Conservation (phyloP, 2,113 vertebrate species). For the Ptychochromis oligacanthus region DNA sequence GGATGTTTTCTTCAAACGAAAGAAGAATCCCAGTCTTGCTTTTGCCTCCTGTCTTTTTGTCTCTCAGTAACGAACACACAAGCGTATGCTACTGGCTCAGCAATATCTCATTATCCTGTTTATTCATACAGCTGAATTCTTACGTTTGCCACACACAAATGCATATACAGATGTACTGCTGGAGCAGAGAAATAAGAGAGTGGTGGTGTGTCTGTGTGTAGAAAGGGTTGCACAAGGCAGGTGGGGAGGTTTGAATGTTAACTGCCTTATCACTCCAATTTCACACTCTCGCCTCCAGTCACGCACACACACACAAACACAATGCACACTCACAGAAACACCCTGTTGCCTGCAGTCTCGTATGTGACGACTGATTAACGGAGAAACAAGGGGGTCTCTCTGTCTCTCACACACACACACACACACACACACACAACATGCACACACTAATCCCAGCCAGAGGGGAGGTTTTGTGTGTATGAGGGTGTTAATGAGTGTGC, state of each 20-base stretch:
- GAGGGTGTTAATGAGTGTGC: conserved; percentile 55
- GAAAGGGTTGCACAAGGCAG: conserved; percentile 20
- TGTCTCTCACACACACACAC: conserved; percentile 5
- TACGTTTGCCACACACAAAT: not conserved
- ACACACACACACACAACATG: not conserved
- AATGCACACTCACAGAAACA: conserved; percentile 41
- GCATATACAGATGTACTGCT: not conserved
- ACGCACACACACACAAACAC: conserved; percentile 44
- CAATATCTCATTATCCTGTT: conserved; percentile 52
- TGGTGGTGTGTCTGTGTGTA: not conserved
- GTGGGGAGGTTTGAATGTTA: conserved; percentile 65
- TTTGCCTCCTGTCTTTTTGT: conserved; percentile 3
- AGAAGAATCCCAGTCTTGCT: not conserved
- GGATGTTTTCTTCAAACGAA: conserved; percentile 31
- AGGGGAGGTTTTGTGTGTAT: conserved; percentile 60
- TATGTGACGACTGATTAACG: conserved; percentile 68
- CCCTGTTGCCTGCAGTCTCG: conserved; percentile 66
- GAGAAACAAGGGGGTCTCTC: conserved; percentile 13
- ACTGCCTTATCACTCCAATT: conserved; percentile 73
- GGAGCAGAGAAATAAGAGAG: not conserved
- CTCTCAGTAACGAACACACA: not conserved
- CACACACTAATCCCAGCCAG: conserved; percentile 70
- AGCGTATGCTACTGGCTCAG: conserved; percentile 4
- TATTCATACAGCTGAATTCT: conserved; percentile 33
- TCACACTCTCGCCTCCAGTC: conserved; percentile 68